Base-by-base conservation (phyloP, 2,888 invertebrate genomes). In the Macropis europaea region DNA sequence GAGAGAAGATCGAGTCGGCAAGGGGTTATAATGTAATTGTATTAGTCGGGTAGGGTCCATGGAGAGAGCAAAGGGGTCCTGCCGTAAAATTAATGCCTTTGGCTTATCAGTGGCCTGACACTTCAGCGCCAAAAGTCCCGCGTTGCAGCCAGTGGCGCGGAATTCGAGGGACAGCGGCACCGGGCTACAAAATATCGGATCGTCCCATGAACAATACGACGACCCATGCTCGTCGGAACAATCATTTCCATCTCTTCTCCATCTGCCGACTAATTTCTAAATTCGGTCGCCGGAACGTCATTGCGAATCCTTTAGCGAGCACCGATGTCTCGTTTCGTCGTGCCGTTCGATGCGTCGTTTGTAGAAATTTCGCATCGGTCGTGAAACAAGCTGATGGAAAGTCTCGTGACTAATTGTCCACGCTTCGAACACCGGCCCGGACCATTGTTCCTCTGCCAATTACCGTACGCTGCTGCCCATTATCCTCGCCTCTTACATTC, bases 11-110 rank as follows among this genome's bases (percentile, higher is more conserved):
- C 76, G 80, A 82, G 81, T 83, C 81, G 84, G 82, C 86, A 86
- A 84, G 87, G 88, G 88, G 88, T 88, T 87, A 87, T 84, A 84
- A 87, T 86, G 88, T 89, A 89, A 89, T 89, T 89, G 88, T 88
- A 89, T 89, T 89, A 88, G 87, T 85, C 84, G 83, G 73, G 72
- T 76, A 81, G 84, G 82, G 84, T 82, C 82, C 77, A 61, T 63
- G 63, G 71, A 71, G 71, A 71, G 74, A 56, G 78, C 67, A 68
- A 68, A 78, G 86, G 87, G 86, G 84, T 84, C 77, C 81, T 62
- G 76, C 83, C 84, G 87, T 86, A 86, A 88, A 89, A 88, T 89
- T 88, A 88, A 89, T 88, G 88, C 87, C 84, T 84, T 84, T 81
- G 87, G 88, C 88, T 89, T 88, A 89, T 89, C 88, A 87, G 88